These are phyloP conservation scores for Zaprionus inermis DNA, from an alignment of 1,140 invertebrate genomes.

Conservation along the genomic window DNA sequence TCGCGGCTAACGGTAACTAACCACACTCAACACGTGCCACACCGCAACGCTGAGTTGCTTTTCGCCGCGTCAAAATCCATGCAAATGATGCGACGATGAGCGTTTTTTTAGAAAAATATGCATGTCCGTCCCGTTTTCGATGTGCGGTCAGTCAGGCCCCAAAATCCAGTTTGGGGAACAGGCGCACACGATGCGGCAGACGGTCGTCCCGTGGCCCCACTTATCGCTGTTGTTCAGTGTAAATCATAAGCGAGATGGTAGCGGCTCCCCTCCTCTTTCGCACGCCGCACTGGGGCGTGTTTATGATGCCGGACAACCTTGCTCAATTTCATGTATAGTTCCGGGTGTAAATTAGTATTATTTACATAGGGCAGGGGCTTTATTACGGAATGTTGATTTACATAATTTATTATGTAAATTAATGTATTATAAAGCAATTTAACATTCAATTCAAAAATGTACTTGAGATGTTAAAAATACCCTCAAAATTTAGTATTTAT, in stretches of 20 bases:
- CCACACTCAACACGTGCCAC: conserved; percentile 56
- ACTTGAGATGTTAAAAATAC: too few species aligned
- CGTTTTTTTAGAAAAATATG: neutral
- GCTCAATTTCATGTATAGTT: neutral
- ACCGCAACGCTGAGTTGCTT: conserved; percentile 5
- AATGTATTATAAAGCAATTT: too few species aligned
- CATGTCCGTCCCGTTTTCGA: conserved; percentile 73
- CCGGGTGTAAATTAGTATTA: neutral
- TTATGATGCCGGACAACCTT: neutral
- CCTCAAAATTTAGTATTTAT: too few species aligned
- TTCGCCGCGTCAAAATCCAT: conserved; percentile 11
- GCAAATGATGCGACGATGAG: neutral
- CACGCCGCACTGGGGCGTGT: neutral
- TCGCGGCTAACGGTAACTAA: conserved; percentile 55
- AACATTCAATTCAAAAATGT: too few species aligned
- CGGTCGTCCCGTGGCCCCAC: conserved; percentile 50
- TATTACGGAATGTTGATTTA: too few species aligned
- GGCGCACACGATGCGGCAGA: conserved; percentile 70
- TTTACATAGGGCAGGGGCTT: neutral
- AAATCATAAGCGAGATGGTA: conserved; percentile 47
- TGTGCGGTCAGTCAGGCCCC: conserved; percentile 84
- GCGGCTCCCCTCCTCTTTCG: neutral
- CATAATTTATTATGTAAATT: too few species aligned
- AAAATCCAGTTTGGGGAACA: conserved; percentile 83
- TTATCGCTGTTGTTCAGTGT: conserved; percentile 39